Evolutionary conservation across 2,797 vertebrate genomes (phyloP), one percentile per base, ranked within the genome.

Genomic region (Trematomus bernacchii): DNA sequence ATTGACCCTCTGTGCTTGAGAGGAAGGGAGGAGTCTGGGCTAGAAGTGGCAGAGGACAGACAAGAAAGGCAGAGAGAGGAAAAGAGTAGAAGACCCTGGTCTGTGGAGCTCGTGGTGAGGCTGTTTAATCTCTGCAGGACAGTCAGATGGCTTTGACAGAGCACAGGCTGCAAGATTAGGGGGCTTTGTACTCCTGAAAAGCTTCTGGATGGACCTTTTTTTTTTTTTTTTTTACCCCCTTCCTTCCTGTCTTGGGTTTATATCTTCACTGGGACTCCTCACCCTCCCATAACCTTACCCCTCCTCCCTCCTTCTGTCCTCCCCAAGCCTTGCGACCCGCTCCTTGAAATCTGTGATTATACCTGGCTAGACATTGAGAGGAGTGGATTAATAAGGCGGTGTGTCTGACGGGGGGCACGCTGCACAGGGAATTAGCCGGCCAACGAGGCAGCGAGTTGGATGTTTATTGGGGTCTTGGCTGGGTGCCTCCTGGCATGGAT

Each of bases 111-210:
- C 65, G 3, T 59, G 82, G 60, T 33, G 23, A 50, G 80, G 57
- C 77, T 76, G 82, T 85, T 87, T 87, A 89, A 95, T 93, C 90
- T 93, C 86, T 21, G 44, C 74, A 71, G 67, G 72, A 79, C 63
- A 19, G 68, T 94, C 92, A 90, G 90, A 93, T 92, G 89, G 91
- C 82, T 91, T 85, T 90, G 93, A 89, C 90, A 79, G 90, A 91
- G 77, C 85, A 51, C 83, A 91, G 89, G 65, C 80, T 67, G 53
- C 60, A 6, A 85, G 91, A 94, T 94, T 95, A 93, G 85, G 87
- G 70, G 76, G 78, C 80, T 92, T 90, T 91, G 88, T 87, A 83
- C 84, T 85, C 89, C 82, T 83, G 70, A 87, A 91, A 90, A 86
- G 83, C 84, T 88, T 84, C 79, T 89, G 80, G 76, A 87, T 61